Conservation (phyloP, 1,140 invertebrate species). For the Zaprionus ornatus region DNA sequence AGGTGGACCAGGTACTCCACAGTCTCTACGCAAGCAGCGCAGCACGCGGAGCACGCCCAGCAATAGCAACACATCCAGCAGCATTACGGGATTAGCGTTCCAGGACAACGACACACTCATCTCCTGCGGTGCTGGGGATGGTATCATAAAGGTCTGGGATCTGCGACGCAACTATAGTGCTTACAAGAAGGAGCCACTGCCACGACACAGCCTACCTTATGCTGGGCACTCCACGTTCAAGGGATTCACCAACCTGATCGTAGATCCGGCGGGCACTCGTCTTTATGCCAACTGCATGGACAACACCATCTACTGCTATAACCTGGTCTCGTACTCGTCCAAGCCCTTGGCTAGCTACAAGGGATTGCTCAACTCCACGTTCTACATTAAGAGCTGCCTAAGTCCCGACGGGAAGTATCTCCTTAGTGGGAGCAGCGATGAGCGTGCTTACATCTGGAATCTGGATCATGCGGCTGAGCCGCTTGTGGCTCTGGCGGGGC, state of each 20-base stretch:
- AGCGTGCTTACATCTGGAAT: conserved; percentile 93
- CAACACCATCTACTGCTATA: conserved; percentile 93
- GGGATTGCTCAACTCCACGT: conserved; percentile 90
- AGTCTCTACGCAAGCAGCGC: conserved; percentile 83
- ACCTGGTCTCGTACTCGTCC: conserved; percentile 88
- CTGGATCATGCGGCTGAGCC: conserved; percentile 87
- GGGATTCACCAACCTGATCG: conserved; percentile 91
- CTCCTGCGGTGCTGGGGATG: conserved; percentile 93
- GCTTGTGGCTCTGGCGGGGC: conserved; percentile 88
- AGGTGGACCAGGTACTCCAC: conserved; percentile 84
- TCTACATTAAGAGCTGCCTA: conserved; percentile 92
- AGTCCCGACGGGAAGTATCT: conserved; percentile 92
- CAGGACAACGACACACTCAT: conserved; percentile 89
- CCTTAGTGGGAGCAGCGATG: conserved; percentile 93
- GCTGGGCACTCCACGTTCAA: conserved; percentile 87
- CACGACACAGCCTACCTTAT: conserved; percentile 89
- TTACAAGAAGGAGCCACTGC: conserved; percentile 88
- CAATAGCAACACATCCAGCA: conserved; percentile 84
- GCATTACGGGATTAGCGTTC: conserved; percentile 92
- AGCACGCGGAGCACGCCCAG: conserved; percentile 73
- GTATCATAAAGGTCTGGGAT: conserved; percentile 94
- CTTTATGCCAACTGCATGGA: conserved; percentile 95
- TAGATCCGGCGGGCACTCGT: conserved; percentile 88
- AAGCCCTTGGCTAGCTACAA: conserved; percentile 87
- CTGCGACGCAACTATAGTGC: conserved; percentile 90